Base-by-base conservation (phyloP, 1,140 invertebrate genomes). In the Metopolophium dirhodum region DNA sequence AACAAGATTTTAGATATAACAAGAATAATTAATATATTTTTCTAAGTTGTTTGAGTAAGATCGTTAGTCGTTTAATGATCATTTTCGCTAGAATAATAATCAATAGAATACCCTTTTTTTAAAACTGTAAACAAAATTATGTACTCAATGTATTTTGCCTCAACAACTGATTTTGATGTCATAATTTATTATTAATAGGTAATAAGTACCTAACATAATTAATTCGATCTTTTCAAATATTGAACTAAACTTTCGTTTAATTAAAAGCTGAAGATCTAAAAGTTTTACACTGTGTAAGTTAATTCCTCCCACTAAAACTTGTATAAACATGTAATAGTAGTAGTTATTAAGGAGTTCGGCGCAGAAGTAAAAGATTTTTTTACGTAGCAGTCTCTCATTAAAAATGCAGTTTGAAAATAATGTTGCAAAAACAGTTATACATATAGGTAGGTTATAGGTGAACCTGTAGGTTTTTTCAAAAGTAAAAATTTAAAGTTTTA, bases 401-500 rank as follows among this genome's bases (percentile, higher is more conserved):
- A 91, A 77, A 91, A 82, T 77, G 2, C 26, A 47, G 14, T 77
- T 77, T 91, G 41, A 77, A 47, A 91, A 77, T 22, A 2, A 47
- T n/a, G 6, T n/a, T 54, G 7, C 49, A 68, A 30, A 91, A 77
- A 77, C 45, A 37, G 30, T 30, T 61, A 7, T 57, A 23, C 1
- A 30, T n/a, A 54, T 54, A 54, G 49, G 49, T 18, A 90, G 23
- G 3, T 3, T 20, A 14, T 47, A 47, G 26, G 45, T 45, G 26
- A 45, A 87, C 30, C 45, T 30, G 26, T 30, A 86, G 6, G 41
- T 87, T 87, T 87, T 49, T 49, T 87, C 20, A n/a, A 30, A 7
- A n/a, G 86, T 49, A 87, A 87, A 86, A 87, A 26, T 86, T 8
- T 54, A 54, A 89, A 89, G 49, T 54, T 86, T 57, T 89, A 89